Percentiles rank a stretch among this genome's conserved stretches.
Conservation (phyloP, 2,888 invertebrate genomes). For the Luperina nickerlii region DNA sequence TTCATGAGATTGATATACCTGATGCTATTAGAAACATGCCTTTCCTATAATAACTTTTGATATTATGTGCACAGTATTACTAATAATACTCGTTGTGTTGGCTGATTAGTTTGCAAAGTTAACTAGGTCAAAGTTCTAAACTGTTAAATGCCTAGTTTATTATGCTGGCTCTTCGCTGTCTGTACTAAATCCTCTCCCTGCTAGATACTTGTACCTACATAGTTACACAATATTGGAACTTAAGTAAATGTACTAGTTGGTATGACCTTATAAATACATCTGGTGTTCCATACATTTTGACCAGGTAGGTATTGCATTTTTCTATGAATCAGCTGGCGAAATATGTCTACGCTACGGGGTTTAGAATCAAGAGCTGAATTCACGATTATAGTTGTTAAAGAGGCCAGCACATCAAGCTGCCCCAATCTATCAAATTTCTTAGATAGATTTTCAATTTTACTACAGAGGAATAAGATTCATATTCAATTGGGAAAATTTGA, state of each 20-base stretch:
- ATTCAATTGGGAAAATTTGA: too few relatives aligned
- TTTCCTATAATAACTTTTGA: not conserved
- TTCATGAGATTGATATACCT: not conserved
- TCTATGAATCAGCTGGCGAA: too few relatives aligned
- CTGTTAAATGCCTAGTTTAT: slow-evolving; percentile 36
- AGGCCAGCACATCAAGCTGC: too few relatives aligned
- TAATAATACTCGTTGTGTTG: not conserved
- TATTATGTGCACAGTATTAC: not conserved
- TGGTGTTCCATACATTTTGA: too few relatives aligned
- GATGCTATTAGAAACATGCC: not conserved
- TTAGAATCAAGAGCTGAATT: too few relatives aligned
- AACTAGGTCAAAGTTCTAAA: slow-evolving; percentile 55
- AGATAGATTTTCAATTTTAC: too few relatives aligned
- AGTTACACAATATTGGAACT: slow-evolving; percentile 27
- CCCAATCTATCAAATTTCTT: too few relatives aligned
- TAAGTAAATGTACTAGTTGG: slow-evolving; percentile 2
- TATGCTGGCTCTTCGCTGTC: not conserved
- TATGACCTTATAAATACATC: too few relatives aligned
- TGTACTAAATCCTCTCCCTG: slow-evolving; percentile 33
- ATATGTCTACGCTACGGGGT: too few relatives aligned
- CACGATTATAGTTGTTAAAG: too few relatives aligned
- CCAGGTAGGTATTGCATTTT: too few relatives aligned
- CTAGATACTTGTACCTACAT: not conserved
- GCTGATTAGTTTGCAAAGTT: not conserved
- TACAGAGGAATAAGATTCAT: too few relatives aligned